Evolutionary conservation across 2,888 invertebrate species (phyloP).

Genomic region (Torymus aiolomorphi): DNA sequence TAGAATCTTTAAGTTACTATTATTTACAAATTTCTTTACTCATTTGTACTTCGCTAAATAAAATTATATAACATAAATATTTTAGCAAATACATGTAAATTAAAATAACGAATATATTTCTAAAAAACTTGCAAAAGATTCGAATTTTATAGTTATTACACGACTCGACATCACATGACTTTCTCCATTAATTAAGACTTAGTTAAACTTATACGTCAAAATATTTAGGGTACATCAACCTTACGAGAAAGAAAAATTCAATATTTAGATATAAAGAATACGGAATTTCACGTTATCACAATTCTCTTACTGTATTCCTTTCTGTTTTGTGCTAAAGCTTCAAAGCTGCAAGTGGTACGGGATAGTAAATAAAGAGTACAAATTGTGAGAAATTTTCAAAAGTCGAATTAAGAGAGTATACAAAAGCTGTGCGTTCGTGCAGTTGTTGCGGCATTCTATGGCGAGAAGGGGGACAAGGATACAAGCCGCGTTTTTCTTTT

Average conservation of each 20-base stretch:
- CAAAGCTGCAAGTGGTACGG: background rate
- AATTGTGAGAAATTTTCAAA: slow-evolving; percentile 23
- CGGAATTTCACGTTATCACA: slow-evolving; percentile 14
- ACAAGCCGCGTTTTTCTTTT: slow-evolving; percentile 3
- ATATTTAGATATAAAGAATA: slow-evolving; percentile 20
- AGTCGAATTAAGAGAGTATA: slow-evolving; percentile 28
- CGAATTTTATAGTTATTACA: too few relatives aligned
- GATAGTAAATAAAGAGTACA: background rate
- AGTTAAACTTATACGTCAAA: too few relatives aligned
- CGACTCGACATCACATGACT: too few relatives aligned
- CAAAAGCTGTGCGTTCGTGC: slow-evolving; percentile 33
- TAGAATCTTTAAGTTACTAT: too few relatives aligned
- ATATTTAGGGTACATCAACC: too few relatives aligned
- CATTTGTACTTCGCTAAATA: too few relatives aligned
- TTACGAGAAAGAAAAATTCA: background rate
- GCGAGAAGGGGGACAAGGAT: background rate
- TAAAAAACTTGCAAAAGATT: too few relatives aligned
- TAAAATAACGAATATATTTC: too few relatives aligned
- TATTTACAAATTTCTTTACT: too few relatives aligned
- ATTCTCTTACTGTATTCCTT: background rate
- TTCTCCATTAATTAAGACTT: too few relatives aligned
- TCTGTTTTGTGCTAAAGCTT: slow-evolving; percentile 9
- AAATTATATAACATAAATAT: too few relatives aligned
- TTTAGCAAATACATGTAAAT: too few relatives aligned
- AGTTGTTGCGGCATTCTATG: slow-evolving; percentile 26